Evolutionary conservation across 2,888 invertebrate species (phyloP).

Genomic region (Watsonalla binaria): DNA sequence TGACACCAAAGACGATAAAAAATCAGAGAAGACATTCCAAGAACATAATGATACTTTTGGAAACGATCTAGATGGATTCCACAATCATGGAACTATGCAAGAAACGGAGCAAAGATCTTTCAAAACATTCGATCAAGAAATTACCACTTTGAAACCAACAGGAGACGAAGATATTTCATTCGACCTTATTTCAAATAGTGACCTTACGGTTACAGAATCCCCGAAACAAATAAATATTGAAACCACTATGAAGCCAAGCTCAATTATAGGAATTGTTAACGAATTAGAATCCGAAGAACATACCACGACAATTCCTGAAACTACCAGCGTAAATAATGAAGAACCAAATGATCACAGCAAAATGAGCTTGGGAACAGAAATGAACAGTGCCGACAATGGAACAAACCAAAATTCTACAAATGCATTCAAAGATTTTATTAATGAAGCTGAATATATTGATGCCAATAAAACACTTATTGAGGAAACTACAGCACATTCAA

Average conservation of each 20-base stretch:
- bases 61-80: constrained; percentile 17
- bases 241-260: constrained; percentile 16
- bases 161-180: constrained; percentile 28
- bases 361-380: not conserved
- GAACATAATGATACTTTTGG: constrained; percentile 7
- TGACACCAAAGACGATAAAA: constrained; percentile 7
- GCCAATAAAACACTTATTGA: constrained; percentile 14
- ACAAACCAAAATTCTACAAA: constrained; percentile 5
- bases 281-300: constrained; percentile 4
- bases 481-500: constrained; percentile 21
- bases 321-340: not conserved
- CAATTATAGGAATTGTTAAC: not conserved
- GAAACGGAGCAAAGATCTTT: constrained; percentile 49
- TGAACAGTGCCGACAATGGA: constrained; percentile 5
- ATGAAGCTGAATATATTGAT: constrained; percentile 22
- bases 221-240: constrained; percentile 8
- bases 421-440: constrained; percentile 18
- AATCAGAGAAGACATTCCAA: constrained; percentile 1
- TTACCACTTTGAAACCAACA: constrained; percentile 21
- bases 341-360: constrained; percentile 2
- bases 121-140: constrained; percentile 34
- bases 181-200: constrained; percentile 22
- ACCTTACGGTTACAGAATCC: constrained; percentile 7
- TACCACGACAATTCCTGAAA: constrained; percentile 4
- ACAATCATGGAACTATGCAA: constrained; percentile 19